Base-by-base conservation (phyloP, 2,888 invertebrate species). In the Dicyrtoma fusca region DNA sequence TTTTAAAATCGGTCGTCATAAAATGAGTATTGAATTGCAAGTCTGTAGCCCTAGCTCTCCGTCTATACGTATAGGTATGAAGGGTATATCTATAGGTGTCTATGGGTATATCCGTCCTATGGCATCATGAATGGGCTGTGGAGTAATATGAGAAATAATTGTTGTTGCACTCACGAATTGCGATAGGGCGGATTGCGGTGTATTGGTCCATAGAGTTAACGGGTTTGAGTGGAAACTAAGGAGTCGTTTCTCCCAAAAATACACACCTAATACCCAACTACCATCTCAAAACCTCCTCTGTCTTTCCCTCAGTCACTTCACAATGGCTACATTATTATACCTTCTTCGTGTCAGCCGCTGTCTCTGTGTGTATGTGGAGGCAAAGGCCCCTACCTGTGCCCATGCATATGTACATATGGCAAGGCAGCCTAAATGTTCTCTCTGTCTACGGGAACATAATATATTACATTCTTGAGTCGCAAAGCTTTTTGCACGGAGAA, bases 241-340 rank as follows among this genome's bases (percentile, higher is more conserved):
- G 55, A 55, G 53, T 55, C 53, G 42, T 66, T 66, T 55, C 44
- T n/a, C 66, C 66, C 66, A 53, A 66, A 66, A 66, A 66, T 66
- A 66, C 53, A 53, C 66, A 53, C 55, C 53, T 66, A 66, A 66
- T 66, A 66, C 51, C 53, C 8, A 34, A 34, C 34, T 66, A 55
- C 34, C 66, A 42, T 42, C 34, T 34, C 34, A 34, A 8, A n/a
- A n/a, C 5, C 17, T 51, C 21, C 61, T 44, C 44, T 6, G 17
- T 61, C 17, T 17, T 19, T 61, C 17, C 44, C 44, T 61, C 49
- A 49, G 11, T 21, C 55, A 23, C 23, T 21, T 55, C 21, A 55
- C 55, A 55, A 55, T 55, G 55, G n/a, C 51, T 51, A 51, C 55
- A 21, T 55, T 55, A 55, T 55, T 55, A n/a, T n/a, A 23, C 55